Conservation (phyloP, 53 echinoderm and acorn worm species). For the Actinopyga echinites region DNA sequence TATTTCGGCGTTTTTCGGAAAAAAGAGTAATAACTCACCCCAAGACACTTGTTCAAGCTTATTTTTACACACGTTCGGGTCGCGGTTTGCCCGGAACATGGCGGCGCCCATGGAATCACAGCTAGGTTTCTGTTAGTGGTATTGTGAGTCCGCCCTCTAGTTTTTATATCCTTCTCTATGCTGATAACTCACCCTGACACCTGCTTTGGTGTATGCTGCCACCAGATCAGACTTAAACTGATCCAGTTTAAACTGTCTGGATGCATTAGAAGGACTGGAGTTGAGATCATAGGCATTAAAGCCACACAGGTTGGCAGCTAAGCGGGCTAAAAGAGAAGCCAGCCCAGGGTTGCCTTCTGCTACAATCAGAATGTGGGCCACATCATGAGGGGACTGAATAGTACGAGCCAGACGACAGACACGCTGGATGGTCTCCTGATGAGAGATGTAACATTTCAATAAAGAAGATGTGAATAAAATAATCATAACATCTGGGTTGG, state of each 20-base stretch:
- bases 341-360: conserved; percentile 96
- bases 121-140: too few species aligned
- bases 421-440: conserved; percentile 89
- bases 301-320: conserved; percentile 93
- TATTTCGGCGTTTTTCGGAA: not conserved
- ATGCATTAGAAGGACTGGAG: conserved; percentile 66
- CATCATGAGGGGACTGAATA: conserved; percentile 94
- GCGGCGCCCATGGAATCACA: too few species aligned
- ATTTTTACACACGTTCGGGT: too few species aligned
- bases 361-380: conserved; percentile 82
- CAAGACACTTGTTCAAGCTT: too few species aligned
- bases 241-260: conserved; percentile 74
- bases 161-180: too few species aligned
- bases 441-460: not conserved
- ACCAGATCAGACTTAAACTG: conserved; percentile 95
- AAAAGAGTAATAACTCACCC: too few species aligned
- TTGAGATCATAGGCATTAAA: conserved; percentile 88
- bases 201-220: conserved; percentile 92
- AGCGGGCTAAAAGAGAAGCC: conserved; percentile 73
- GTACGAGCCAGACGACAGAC: conserved; percentile 92
- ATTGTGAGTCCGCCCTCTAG: too few species aligned
- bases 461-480: not conserved
- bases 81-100: too few species aligned
- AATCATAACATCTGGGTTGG: too few species aligned
- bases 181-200: conserved; percentile 69